Evolutionary conservation across 1,140 invertebrate genomes (phyloP), one percentile per base, ranked within the genome.

Genomic region (Telenomus remus): DNA sequence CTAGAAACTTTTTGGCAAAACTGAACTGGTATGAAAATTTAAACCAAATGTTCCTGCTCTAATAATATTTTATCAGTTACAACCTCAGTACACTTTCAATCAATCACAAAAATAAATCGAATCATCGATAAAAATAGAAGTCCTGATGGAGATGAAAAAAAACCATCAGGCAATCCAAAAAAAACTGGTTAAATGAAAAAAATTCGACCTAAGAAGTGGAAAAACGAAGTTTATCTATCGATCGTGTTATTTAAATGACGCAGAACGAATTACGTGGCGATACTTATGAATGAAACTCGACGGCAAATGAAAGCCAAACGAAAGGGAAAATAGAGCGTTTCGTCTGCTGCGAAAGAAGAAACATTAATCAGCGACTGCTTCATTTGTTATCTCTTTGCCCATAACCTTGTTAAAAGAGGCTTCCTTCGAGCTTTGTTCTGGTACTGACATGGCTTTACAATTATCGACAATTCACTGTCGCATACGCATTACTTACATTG

Each of bases 361-460:
- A 54, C 69, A 72, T 72, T 59, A 72, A 72, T 72, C 60, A 65
- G 42, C 19, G 19, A 27, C 19, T 27, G 19, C 6, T 27, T 50
- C 60, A 66, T 51, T 61, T 61, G 49, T 66, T 55, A 61, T 66
- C 44, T 49, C 60, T 69, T 64, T 69, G 64, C 64, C 64, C 34
- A 34, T 48, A 69, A 59, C 53, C 59, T 75, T 53, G 57, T 75
- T 75, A 75, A 68, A 68, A 75, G 51, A 34, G 19, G 19, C 19
- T 46, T 68, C 63, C 63, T 63, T 68, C 48, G 57, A 68, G 43
- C 53, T 61, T 68, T 54, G 64, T 68, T 75, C 53, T 33, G 37
- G 42, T 64, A 64, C 57, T 34, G 64, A 75, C 53, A 51, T 57
- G 27, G 13, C 57, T 55, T 63, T 69, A 69, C 64, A 75, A 75